phyloP scores from a whole-genome alignment of 1,140 invertebrate species.

The Drosophila pectinifera region DNA sequence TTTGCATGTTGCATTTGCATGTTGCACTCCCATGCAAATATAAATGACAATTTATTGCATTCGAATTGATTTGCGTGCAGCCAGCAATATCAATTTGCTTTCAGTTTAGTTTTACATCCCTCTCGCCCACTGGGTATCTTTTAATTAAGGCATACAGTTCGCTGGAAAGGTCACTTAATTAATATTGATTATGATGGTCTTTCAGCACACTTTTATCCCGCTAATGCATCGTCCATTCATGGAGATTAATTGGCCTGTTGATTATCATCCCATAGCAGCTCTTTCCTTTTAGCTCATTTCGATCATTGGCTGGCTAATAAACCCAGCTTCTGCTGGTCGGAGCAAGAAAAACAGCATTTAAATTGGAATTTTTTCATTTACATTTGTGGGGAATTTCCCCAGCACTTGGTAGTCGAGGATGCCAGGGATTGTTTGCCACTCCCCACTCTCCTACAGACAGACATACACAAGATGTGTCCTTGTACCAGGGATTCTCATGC shows the following conservation, averaged over 20 bases:
- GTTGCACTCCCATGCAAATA: slow-evolving; percentile 67
- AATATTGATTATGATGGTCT: slow-evolving; percentile 72
- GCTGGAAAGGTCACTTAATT: slow-evolving; percentile 48
- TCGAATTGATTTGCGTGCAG: slow-evolving; percentile 28
- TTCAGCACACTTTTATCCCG: slow-evolving; percentile 30
- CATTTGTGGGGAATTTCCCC: slow-evolving; percentile 21
- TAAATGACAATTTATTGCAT: slow-evolving; percentile 66
- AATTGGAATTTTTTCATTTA: slow-evolving; percentile 46
- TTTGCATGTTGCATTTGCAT: slow-evolving; percentile 42
- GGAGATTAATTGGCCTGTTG: slow-evolving; percentile 62
- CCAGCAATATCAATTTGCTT: slow-evolving; percentile 49
- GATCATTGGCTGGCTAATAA: slow-evolving; percentile 36
- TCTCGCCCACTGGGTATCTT: slow-evolving; percentile 30
- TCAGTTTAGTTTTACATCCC: slow-evolving; percentile 15
- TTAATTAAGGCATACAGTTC: slow-evolving; percentile 53
- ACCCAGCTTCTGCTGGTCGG: neutral
- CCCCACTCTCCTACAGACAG: neutral
- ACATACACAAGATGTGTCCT: neutral
- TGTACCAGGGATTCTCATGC: slow-evolving; percentile 1
- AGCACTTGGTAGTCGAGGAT: slow-evolving; percentile 4
- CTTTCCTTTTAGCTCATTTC: neutral
- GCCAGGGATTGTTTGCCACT: slow-evolving; percentile 5
- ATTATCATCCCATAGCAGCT: slow-evolving; percentile 18
- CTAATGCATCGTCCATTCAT: slow-evolving; percentile 68
- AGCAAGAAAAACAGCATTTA: slow-evolving; percentile 41